Evolutionary conservation across 2,888 invertebrate species (phyloP), one percentile per base, ranked within the genome.

Genomic region (Carcina quercana): DNA sequence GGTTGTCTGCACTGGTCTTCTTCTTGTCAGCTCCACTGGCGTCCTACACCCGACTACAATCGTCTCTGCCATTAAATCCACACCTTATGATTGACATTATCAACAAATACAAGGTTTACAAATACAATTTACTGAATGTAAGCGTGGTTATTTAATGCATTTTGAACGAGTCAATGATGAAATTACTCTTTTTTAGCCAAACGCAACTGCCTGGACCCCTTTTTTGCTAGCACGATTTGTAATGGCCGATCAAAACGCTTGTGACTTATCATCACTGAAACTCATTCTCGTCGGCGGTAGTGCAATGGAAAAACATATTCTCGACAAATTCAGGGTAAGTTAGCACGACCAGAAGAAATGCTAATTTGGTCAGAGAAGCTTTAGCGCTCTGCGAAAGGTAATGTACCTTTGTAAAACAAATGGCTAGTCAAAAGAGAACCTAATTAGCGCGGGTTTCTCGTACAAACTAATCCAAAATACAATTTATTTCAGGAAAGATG

Each of bases 251-350:
- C 58, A 60, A 48, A 56, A 58, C 36, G 50, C 53, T 40, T 68
- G 68, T 51, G 65, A 71, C 53, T 50, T 72, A 47, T 59, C 66
- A 30, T 62, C 51, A 38, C 68, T 72, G 52, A 60, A 53, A 51
- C 48, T 53, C 46, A 62, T 71, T 37, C 44, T 48, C 38, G 62
- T 70, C 38, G 61, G 61, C 15, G 66, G 69, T 32, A 54, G 63
- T 42, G 50, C 58, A 28, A 53, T 67, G 28, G 61, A 64, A 14
- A 67, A 61, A 32, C 41, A 52, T 38, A 44, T 69, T 42, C 38
- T 57, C 29, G 59, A 65, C 35, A 53, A 47, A 52, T 55, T 70
- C 45, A 58, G 35, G 51, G 68, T 67, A 50, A 60, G 65, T n/a
- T n/a, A n/a, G n/a, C n/a, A n/a, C n/a, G n/a, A n/a, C n/a, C n/a